phyloP scores from a whole-genome alignment of 2,797 vertebrate genomes.

The Myiotriccus ornatus region DNA sequence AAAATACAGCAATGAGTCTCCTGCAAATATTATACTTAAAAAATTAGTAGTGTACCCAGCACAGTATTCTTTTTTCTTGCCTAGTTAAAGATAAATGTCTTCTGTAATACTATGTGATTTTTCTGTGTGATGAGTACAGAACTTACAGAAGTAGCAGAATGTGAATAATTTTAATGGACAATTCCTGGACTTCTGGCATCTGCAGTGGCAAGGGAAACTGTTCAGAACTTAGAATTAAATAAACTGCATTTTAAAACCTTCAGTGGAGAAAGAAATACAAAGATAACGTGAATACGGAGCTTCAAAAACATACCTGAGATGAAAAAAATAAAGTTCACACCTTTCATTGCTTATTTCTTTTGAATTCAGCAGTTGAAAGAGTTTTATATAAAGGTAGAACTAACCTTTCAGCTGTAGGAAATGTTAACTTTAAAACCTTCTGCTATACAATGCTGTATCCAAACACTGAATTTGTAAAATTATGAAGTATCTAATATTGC shows the following conservation, averaged over 20 bases:
- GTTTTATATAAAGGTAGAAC: background rate
- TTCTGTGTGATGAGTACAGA: background rate
- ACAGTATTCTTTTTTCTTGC: background rate
- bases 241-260: background rate
- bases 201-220: background rate
- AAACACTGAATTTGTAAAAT: background rate
- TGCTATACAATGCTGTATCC: background rate
- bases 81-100: background rate
- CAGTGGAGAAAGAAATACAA: background rate
- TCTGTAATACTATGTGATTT: background rate
- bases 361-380: background rate
- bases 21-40: background rate
- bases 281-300: background rate
- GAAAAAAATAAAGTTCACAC: background rate
- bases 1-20: background rate
- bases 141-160: background rate
- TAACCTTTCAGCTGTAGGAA: background rate
- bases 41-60: background rate
- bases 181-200: background rate
- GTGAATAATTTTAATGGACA: background rate
- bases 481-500: background rate
- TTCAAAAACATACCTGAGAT: background rate
- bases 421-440: background rate
- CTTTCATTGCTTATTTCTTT: background rate
- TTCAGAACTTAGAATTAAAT: background rate